phyloP scores from a whole-genome alignment of 30 jellyfish, hydroid and myxozoan species.

The Chironex yamaguchii region DNA sequence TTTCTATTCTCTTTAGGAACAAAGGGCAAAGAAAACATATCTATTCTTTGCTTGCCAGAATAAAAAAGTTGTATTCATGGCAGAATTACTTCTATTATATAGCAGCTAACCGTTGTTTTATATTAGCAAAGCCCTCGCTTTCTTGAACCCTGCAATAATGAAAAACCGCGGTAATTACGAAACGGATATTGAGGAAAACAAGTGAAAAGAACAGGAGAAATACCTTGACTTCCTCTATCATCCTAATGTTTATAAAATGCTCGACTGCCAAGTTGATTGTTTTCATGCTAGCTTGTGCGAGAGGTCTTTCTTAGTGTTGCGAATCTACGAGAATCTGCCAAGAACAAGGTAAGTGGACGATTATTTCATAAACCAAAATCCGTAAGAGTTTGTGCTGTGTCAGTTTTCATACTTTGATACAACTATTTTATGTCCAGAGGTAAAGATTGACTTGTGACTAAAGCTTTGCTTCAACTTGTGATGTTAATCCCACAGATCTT shows the following conservation, averaged over 20 bases:
- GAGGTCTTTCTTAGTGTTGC: background rate
- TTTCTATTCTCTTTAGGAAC: background rate
- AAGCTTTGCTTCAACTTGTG: background rate
- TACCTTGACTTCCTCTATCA: constrained; percentile 85
- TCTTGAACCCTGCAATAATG: background rate
- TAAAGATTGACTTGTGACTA: no score
- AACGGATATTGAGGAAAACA: background rate
- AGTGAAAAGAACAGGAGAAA: constrained; percentile 7
- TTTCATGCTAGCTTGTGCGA: background rate
- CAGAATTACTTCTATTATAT: background rate
- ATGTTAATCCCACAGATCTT: no score
- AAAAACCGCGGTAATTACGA: background rate
- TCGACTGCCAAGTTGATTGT: background rate
- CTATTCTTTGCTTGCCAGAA: background rate
- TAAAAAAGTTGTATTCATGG: background rate
- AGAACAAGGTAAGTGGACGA: background rate
- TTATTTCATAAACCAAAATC: no score
- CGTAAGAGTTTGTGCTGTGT: background rate
- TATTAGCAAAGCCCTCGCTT: background rate
- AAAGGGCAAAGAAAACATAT: background rate
- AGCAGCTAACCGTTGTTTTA: background rate
- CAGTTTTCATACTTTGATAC: no score
- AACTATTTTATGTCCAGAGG: no score
- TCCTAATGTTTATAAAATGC: constrained; percentile 70
- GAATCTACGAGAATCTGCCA: background rate